Base-by-base conservation (phyloP, 2,888 invertebrate genomes). In the Melipona beecheii region DNA sequence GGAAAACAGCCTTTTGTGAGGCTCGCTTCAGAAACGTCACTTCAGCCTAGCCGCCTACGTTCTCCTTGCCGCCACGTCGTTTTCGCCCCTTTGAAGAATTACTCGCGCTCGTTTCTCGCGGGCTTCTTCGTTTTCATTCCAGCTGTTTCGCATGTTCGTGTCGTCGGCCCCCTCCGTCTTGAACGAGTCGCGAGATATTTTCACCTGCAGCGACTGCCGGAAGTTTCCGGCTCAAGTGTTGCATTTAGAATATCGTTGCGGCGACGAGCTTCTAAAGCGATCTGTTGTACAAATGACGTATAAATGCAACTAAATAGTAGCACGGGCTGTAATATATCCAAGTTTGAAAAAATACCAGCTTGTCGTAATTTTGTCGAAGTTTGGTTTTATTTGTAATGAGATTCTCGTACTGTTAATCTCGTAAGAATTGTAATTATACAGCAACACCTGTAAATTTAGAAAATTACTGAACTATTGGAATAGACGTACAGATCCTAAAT, bases 11-110 rank as follows among this genome's bases (percentile, higher is more conserved):
- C 81, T 83, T 75, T 78, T 74, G 76, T 60, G 65, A 78, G 72
- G 72, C 52, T 49, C 82, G 36, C 71, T 74, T 70, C 77, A 64
- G 80, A 84, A 89, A 89, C 87, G 88, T 87, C 87, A 84, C 56
- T 74, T 56, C 58, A 11, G 21, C 50, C 15, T 17, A 27, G 15
- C 19, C 69, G 24, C 31, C 56, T 6, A 43, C 43, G 52, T n/a
- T 49, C 31, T 69, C 68, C 64, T 19, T 27, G 54, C 58, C 50
- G 64, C 17, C 21, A 60, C 60, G 66, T 68, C 43, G 43, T 43
- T 27, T 56, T n/a, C n/a, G 24, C 15, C 54, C 56, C 36, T 74
- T 69, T 50, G 72, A 81, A 71, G 17, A 62, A 71, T 76, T 76
- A 52, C 27, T 49, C 27, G 17, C 52, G 52, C 71, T 71, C 75